phyloP scores from a whole-genome alignment of 2,888 invertebrate species.

The Rhagonycha fulva region DNA sequence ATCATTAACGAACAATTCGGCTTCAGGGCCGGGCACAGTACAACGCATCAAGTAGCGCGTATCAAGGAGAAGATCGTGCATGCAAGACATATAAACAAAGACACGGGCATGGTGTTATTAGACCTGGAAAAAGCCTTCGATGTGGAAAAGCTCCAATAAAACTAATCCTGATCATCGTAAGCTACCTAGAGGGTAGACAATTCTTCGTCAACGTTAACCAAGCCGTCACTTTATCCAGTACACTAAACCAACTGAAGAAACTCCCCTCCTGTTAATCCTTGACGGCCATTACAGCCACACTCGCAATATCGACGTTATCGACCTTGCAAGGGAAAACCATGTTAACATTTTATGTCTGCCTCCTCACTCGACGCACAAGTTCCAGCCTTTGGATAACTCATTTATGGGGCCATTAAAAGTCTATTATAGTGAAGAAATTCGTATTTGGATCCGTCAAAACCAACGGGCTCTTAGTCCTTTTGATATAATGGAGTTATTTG shows the following conservation, averaged over 20 bases:
- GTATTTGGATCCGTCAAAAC: neutral
- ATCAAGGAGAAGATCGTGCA: too few relatives aligned
- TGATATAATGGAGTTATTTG: conserved; percentile 32
- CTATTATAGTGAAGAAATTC: conserved; percentile 9
- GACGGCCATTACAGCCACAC: conserved; percentile 41
- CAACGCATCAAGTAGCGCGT: too few relatives aligned
- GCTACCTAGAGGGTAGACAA: too few relatives aligned
- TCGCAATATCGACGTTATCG: conserved; percentile 38
- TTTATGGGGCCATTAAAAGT: conserved; percentile 4
- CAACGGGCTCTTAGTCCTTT: neutral
- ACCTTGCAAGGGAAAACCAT: conserved; percentile 3
- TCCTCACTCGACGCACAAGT: conserved; percentile 35
- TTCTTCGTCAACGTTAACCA: too few relatives aligned
- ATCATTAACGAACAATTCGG: too few relatives aligned
- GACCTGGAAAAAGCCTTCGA: too few relatives aligned
- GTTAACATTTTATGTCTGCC: conserved; percentile 13
- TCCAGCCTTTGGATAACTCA: conserved; percentile 21
- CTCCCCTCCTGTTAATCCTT: conserved; percentile 31
- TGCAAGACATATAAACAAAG: too few relatives aligned
- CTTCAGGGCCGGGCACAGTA: too few relatives aligned
- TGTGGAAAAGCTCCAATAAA: too few relatives aligned
- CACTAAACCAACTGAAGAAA: conserved; percentile 21
- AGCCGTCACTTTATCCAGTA: conserved; percentile 32
- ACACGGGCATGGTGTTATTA: too few relatives aligned
- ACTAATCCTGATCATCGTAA: too few relatives aligned